Conservation (phyloP, 2,888 invertebrate species). For the Globia sparganii region DNA sequence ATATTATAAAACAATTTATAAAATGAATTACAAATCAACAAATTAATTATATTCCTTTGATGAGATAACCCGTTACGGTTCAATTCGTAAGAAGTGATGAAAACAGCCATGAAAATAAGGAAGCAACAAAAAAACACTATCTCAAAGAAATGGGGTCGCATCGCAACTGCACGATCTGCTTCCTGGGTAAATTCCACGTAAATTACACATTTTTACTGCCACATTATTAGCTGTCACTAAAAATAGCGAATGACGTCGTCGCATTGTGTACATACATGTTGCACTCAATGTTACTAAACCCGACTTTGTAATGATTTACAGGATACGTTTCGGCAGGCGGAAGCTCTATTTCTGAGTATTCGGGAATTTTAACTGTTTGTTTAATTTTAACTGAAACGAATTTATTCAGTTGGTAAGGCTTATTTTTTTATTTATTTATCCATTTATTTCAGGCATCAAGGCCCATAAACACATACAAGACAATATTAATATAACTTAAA, state of each 20-base stretch:
- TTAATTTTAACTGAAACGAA: constrained; percentile 23
- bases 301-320: constrained; percentile 43
- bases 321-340: constrained; percentile 38
- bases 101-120: constrained; percentile 31
- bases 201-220: constrained; percentile 16
- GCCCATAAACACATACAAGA: no score
- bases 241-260: constrained; percentile 21
- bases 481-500: no score
- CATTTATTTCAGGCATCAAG: no score
- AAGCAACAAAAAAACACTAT: constrained; percentile 28
- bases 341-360: constrained; percentile 46
- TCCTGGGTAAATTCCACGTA: constrained; percentile 10
- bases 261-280: constrained; percentile 21
- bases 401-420: neutral
- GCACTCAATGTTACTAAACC: constrained; percentile 36
- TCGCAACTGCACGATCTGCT: constrained; percentile 24
- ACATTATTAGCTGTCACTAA: constrained; percentile 13
- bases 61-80: neutral
- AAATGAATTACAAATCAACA: neutral
- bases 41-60: constrained; percentile 4
- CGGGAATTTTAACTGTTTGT: constrained; percentile 30
- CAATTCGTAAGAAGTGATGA: neutral
- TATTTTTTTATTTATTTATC: no score
- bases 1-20: neutral
- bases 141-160: constrained; percentile 34